Base-by-base conservation (phyloP, 2,797 vertebrate species). In the Todus mexicanus region DNA sequence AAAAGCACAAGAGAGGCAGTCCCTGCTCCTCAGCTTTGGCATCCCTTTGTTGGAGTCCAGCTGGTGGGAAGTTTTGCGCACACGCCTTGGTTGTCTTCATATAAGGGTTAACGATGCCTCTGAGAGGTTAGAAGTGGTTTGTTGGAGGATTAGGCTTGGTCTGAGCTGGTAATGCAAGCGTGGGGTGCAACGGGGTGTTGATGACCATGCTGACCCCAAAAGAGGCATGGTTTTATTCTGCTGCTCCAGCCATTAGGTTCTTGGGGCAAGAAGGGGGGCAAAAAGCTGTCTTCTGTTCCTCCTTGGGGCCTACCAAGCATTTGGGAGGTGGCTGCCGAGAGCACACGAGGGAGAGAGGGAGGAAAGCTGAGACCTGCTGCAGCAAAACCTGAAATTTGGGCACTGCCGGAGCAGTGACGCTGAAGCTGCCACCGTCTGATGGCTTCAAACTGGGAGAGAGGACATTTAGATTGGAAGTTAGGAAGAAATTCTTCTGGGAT, bases 21-120 rank as follows among this genome's bases (percentile, higher is more conserved):
- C 33, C 73, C 71, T 3, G 0, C 63, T 78, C 47, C 57, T 65
- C 20, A 26, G 33, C 76, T 72, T 47, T 43, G 54, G 38, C 48
- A 73, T 60, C 66, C 35, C 79, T 12, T 47, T 37, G 29, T 31
- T 47, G 40, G 50, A 60, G 31, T 37, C 38, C 80, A 47, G 40
- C 47, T 18, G 57, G 21, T 37, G 61, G 83, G 14, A 65, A 14
- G 61, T n/a, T 73, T 27, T 35, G 23, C 1, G 2, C 21, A 18
- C 7, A 4, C 57, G 38, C 35, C 38, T 53, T 5, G 0, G 14
- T 56, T 1, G 1, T 15, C 42, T 63, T 45, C 47, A 31, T 19
- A 1, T 8, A 20, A 20, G 33, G 26, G 8, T 33, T 64, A 7
- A 29, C 7, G n/a, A 4, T 1, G 0, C 19, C 6, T 61, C 42